Base-by-base conservation (phyloP, 2,888 invertebrate species). In the Tribolium freemani region DNA sequence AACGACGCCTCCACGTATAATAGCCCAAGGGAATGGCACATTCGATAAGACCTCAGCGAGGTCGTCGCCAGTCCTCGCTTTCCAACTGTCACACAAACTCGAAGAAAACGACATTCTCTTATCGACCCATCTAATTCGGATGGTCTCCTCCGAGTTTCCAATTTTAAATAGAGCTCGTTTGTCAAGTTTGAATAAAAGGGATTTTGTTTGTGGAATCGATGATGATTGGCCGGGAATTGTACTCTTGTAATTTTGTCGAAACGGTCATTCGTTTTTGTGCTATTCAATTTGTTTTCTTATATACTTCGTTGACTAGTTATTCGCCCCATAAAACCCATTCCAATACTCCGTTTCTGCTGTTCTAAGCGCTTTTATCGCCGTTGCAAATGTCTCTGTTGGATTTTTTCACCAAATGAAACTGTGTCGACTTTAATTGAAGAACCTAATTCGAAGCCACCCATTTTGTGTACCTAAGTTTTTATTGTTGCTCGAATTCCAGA, bases 111-210 rank as follows among this genome's bases (percentile, higher is more conserved):
- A 45, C 66, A 31, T 48, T 66, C 66, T 66, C 66, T 66, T 66
- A 66, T 66, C 66, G 56, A 26, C 51, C 50, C 26, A 66, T 66
- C 66, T 66, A 66, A 66, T 66, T 66, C 66, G 46, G 66, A 66
- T 54, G 66, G 66, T 44, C 54, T 30, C 16, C 16, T 45, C 11
- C 11, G 31, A 48, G 54, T 66, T 66, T 56, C 66, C 56, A 54
- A 26, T 50, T 63, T 60, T 51, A 51, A 63, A 31, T 63, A 48
- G n/a, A 63, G 30, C 31, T 31, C 63, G 26, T 63, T 50, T 54
- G 53, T 46, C 56, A 54, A 66, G 66, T 66, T 66, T 45, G 66
- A 30, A 64, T 56, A 66, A 66, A 16, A 54, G 46, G 26, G 66
- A 66, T 66, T 64, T 66, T 54, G 54, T 66, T 51, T 63, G 63